Percentiles rank a stretch among this genome's conserved stretches.
Conservation (phyloP, 2,113 vertebrate genomes). For the Plestiodon gilberti region DNA sequence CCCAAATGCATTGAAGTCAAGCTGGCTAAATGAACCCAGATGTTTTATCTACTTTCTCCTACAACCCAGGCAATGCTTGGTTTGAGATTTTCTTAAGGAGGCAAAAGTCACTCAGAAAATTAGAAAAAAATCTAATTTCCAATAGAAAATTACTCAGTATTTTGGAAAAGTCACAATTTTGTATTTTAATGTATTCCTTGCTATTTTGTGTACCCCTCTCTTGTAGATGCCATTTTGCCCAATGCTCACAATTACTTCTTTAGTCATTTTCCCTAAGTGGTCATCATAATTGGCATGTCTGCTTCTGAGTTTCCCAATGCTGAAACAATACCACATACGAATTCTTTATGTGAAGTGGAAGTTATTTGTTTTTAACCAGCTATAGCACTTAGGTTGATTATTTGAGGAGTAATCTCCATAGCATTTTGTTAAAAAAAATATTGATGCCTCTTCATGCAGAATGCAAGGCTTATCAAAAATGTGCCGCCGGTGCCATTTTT, state of each 20-base stretch:
- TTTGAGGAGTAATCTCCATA: background rate
- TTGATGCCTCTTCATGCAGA: constrained; percentile 67
- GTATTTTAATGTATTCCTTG: background rate
- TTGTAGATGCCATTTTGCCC: background rate
- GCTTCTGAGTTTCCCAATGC: background rate
- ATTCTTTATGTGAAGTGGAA: background rate
- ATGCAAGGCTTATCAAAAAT: constrained; percentile 91
- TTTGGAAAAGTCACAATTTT: background rate
- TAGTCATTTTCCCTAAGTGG: background rate
- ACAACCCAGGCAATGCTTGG: background rate
- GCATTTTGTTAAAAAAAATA: background rate
- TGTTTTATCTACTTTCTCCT: background rate
- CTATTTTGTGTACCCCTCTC: background rate
- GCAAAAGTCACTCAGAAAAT: no score
- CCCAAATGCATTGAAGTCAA: background rate
- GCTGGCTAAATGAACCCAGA: background rate
- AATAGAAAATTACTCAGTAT: background rate
- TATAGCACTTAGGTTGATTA: background rate
- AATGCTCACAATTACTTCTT: background rate
- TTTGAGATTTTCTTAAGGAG: no score
- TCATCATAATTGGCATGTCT: background rate
- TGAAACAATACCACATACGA: background rate
- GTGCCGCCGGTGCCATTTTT: constrained; percentile 80
- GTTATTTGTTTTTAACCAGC: background rate
- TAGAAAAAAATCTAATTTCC: no score